These are phyloP conservation scores for Pseudolycoriella hygida DNA, from an alignment of 2,888 invertebrate genomes.

Conservation along the genomic window DNA sequence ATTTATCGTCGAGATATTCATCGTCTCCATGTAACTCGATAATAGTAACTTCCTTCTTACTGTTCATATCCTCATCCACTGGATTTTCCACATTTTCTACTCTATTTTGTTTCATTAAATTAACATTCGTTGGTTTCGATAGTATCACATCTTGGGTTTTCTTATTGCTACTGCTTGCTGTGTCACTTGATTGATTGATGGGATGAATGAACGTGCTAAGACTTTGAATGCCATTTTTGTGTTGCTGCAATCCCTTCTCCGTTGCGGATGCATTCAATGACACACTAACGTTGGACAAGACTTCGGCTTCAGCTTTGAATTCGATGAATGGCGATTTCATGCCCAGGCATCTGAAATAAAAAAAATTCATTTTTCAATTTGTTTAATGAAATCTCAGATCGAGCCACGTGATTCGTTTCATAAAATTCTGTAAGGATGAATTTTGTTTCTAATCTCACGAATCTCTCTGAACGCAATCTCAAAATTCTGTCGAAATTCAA, in stretches of 20 bases:
- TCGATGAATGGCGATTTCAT: conserved; percentile 28
- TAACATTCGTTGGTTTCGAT: neutral
- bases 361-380: conserved; percentile 3
- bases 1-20: conserved; percentile 12
- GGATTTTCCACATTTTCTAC: neutral
- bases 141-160: neutral
- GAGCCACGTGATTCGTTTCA: too few species aligned
- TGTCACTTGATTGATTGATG: conserved; percentile 15
- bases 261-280: conserved; percentile 23
- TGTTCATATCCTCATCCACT: conserved; percentile 4
- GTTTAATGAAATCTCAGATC: too few species aligned
- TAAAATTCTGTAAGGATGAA: too few species aligned
- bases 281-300: conserved; percentile 26
- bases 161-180: neutral
- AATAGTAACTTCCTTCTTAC: conserved; percentile 16
- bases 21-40: conserved; percentile 27
- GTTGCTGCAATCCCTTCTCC: conserved; percentile 14
- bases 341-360: conserved; percentile 22
- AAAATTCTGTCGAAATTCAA: too few species aligned
- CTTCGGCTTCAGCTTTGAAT: conserved; percentile 23
- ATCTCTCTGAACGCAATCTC: too few species aligned
- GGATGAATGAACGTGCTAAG: conserved; percentile 27
- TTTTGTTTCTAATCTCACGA: too few species aligned
- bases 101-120: neutral
- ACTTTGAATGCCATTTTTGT: conserved; percentile 25